A percentile compares a stretch with the other conserved stretches of the same genome.
Conservation (phyloP, 2,888 invertebrate species). For the Fragum fragum region DNA sequence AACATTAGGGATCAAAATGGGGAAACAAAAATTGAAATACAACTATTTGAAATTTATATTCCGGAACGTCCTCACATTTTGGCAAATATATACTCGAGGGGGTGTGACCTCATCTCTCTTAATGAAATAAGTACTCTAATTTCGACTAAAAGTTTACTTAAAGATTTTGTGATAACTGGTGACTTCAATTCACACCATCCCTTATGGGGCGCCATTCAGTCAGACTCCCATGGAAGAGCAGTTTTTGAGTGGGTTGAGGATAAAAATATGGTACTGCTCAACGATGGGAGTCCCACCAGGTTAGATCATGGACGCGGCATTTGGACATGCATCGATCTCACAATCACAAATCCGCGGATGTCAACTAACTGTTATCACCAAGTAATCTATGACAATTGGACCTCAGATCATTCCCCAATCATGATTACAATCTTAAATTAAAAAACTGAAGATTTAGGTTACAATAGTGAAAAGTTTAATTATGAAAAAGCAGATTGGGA, state of each 20-base stretch:
- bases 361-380: not conserved
- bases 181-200: constrained; percentile 27
- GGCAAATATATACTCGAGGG: too few species aligned
- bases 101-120: constrained; percentile 7
- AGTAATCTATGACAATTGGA: constrained; percentile 6
- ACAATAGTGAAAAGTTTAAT: not conserved
- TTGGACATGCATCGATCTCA: not conserved
- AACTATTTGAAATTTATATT: constrained; percentile 13
- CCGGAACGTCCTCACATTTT: not conserved
- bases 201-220: not conserved
- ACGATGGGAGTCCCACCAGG: constrained; percentile 27
- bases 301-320: not conserved
- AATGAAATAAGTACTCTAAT: not conserved
- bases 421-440: not conserved
- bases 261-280: constrained; percentile 19
- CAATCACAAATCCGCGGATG: not conserved
- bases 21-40: not conserved
- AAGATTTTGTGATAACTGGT: too few species aligned
- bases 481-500: too few species aligned
- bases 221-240: not conserved
- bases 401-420: constrained; percentile 32
- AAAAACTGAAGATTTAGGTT: not conserved
- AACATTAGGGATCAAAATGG: constrained; percentile 18
- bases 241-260: not conserved
- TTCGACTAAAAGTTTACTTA: not conserved